phyloP scores from a whole-genome alignment of 53 echinoderm and acorn worm genomes.

The Echinometra lucunter region DNA sequence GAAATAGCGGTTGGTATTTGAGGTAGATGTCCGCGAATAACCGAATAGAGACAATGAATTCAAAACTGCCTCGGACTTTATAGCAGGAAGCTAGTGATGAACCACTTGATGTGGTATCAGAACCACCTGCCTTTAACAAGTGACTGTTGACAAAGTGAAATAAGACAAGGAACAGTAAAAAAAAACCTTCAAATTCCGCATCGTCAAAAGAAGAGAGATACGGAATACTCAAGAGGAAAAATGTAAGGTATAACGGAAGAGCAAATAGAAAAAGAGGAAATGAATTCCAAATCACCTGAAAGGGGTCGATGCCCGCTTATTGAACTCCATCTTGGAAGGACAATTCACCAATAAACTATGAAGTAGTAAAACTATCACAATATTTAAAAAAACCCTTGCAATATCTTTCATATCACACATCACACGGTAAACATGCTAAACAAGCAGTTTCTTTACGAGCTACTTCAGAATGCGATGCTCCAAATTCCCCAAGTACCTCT shows the following conservation, averaged over 20 bases:
- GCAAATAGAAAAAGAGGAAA: background rate
- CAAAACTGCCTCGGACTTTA: background rate
- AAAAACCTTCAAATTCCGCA: background rate
- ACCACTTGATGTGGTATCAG: background rate
- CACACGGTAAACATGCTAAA: background rate
- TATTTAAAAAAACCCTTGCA: background rate
- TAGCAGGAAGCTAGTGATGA: background rate
- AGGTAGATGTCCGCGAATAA: background rate
- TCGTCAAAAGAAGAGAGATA: background rate
- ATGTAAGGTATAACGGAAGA: background rate
- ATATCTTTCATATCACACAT: background rate
- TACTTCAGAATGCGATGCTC: background rate
- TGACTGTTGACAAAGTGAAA: background rate
- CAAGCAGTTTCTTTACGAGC: background rate
- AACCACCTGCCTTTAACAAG: background rate
- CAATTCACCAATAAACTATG: too few species aligned
- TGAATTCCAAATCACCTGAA: background rate
- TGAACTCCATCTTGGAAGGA: background rate
- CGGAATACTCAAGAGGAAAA: background rate
- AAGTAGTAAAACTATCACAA: background rate
- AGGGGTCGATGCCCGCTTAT: background rate
- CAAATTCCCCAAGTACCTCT: background rate
- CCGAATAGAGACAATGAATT: background rate
- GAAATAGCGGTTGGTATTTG: background rate
- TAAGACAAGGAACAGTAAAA: background rate